phyloP scores from a whole-genome alignment of 2,113 vertebrate genomes.

The Phoenicopterus ruber region DNA sequence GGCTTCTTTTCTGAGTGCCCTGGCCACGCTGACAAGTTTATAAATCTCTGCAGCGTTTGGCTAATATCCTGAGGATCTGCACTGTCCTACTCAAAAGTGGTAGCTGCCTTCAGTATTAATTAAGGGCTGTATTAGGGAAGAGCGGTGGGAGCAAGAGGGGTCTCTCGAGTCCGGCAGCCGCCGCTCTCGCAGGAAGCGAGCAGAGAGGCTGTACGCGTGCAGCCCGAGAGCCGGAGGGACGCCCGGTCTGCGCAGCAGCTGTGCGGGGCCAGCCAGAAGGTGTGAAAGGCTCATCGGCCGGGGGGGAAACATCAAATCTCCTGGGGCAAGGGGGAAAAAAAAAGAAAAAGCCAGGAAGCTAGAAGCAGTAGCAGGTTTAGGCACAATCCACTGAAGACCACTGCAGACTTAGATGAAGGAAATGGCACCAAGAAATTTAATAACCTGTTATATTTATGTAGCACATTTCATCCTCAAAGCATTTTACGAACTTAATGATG shows the following conservation, averaged over 20 bases:
- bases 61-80: not conserved
- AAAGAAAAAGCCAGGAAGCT: not conserved
- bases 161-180: not conserved
- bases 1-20: not conserved
- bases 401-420: not conserved
- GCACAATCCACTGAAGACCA: not conserved
- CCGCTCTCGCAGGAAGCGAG: not conserved
- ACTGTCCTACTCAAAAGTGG: not conserved
- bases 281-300: not conserved
- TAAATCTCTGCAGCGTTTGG: not conserved
- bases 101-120: constrained; percentile 23
- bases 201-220: rapidly evolving
- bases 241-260: not conserved
- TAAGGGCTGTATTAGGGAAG: not conserved
- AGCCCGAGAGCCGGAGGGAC: rapidly evolving
- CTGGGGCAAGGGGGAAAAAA: not conserved
- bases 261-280: not conserved
- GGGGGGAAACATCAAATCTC: not conserved
- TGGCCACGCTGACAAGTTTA: not conserved
- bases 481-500: constrained; percentile 42
- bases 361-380: constrained; percentile 1
- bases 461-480: constrained; percentile 45
- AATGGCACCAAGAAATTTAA: constrained; percentile 17
- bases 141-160: not conserved
- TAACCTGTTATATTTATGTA: constrained; percentile 57